A percentile compares a stretch with the other conserved stretches of the same genome.
Evolutionary conservation across 2,888 invertebrate species (phyloP).

Genomic region (Eupithecia inturbata): DNA sequence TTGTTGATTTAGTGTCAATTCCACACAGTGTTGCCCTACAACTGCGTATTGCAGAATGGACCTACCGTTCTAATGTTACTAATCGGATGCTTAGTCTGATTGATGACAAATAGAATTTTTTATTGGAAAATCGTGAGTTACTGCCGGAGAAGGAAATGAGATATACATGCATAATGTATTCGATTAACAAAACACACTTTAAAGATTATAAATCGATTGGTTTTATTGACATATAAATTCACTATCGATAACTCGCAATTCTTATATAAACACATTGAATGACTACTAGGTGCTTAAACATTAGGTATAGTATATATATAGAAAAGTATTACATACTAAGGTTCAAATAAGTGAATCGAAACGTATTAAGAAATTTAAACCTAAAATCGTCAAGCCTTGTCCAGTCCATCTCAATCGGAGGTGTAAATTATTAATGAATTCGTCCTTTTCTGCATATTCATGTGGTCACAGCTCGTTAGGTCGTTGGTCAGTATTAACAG

Average conservation of each 20-base stretch:
- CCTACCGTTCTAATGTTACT: slow-evolving; percentile 5
- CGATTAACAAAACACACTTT: slow-evolving; percentile 11
- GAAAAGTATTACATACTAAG: neutral
- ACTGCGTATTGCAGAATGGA: neutral
- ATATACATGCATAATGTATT: slow-evolving; percentile 13
- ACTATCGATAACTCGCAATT: neutral
- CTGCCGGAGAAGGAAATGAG: neutral
- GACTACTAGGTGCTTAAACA: neutral
- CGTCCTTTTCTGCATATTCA: slow-evolving; percentile 78
- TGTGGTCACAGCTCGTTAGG: slow-evolving; percentile 80
- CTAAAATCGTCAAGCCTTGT: slow-evolving; percentile 22
- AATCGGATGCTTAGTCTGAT: slow-evolving; percentile 14
- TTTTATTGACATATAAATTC: slow-evolving; percentile 7
- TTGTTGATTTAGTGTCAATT: slow-evolving; percentile 30
- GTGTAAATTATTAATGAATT: slow-evolving; percentile 72
- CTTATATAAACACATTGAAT: slow-evolving; percentile 1
- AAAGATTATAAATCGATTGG: slow-evolving; percentile 4
- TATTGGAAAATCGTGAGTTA: slow-evolving; percentile 5
- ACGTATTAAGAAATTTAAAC: neutral
- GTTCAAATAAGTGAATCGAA: neutral
- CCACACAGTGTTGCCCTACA: slow-evolving; percentile 22
- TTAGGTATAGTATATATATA: neutral
- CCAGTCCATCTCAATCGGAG: slow-evolving; percentile 40
- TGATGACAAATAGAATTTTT: slow-evolving; percentile 13
- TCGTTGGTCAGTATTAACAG: slow-evolving; percentile 77